phyloP scores from a whole-genome alignment of 2,113 vertebrate species.

The Neolamprologus falcicula region DNA sequence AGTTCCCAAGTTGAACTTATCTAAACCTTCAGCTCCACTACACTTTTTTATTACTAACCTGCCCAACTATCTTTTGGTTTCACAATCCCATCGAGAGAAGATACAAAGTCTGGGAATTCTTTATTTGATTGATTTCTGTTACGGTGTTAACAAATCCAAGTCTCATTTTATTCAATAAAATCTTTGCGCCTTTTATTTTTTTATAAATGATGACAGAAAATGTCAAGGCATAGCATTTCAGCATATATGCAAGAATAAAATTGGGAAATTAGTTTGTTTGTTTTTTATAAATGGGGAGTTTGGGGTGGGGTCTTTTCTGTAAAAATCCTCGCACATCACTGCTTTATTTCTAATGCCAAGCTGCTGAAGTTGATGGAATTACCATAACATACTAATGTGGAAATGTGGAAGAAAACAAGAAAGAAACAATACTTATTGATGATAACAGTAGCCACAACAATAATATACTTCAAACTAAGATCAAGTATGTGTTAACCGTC shows the following conservation, averaged over 20 bases:
- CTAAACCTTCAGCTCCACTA: background rate
- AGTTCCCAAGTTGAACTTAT: background rate
- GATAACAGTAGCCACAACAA: background rate
- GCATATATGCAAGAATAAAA: background rate
- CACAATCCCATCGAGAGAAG: background rate
- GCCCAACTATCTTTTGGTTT: background rate
- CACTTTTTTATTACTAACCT: background rate
- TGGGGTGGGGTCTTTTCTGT: background rate
- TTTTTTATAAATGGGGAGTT: background rate
- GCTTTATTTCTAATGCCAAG: background rate
- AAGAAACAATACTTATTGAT: background rate
- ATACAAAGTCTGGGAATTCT: background rate
- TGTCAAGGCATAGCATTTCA: background rate
- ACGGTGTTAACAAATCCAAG: background rate
- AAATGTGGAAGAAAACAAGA: background rate
- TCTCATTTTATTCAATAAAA: background rate
- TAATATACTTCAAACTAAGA: background rate
- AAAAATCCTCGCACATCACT: background rate
- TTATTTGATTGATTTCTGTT: background rate
- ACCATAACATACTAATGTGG: background rate
- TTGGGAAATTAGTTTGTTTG: background rate
- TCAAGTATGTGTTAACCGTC: background rate
- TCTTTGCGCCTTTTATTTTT: background rate
- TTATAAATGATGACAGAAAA: background rate
- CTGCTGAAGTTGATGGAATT: background rate